These are phyloP conservation scores for Halocaridina rubra DNA, from an alignment of 2,888 invertebrate species.

Conservation along the genomic window DNA sequence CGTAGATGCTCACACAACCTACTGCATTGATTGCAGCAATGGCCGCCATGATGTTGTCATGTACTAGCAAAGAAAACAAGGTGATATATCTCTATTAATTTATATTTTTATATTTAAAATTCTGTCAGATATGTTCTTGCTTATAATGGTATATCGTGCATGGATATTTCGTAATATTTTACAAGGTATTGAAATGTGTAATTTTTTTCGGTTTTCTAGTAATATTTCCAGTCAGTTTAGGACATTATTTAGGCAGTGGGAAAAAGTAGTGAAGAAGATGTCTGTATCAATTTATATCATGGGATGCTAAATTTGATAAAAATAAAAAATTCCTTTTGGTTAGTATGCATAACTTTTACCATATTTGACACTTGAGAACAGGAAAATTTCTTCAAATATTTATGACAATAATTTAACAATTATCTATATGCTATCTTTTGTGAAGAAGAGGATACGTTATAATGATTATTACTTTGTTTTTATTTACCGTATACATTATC, in stretches of 20 bases:
- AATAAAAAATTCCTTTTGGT: background rate
- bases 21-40: conserved; percentile 32
- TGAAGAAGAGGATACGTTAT: no score
- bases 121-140: background rate
- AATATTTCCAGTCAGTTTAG: background rate
- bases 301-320: background rate
- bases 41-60: conserved; percentile 28
- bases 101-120: background rate
- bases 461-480: background rate
- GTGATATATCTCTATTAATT: background rate
- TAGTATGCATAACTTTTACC: background rate
- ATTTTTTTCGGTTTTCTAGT: no score
- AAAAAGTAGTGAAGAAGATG: background rate
- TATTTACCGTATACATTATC: conserved; percentile 10
- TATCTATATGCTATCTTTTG: background rate
- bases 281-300: background rate
- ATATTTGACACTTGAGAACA: no score
- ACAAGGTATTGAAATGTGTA: background rate
- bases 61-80: background rate
- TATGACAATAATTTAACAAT: background rate
- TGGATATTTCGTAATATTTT: background rate
- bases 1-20: background rate
- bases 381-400: background rate
- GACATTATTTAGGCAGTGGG: background rate
- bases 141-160: background rate